phyloP scores from a whole-genome alignment of 2,113 vertebrate genomes.

The Balaeniceps rex region DNA sequence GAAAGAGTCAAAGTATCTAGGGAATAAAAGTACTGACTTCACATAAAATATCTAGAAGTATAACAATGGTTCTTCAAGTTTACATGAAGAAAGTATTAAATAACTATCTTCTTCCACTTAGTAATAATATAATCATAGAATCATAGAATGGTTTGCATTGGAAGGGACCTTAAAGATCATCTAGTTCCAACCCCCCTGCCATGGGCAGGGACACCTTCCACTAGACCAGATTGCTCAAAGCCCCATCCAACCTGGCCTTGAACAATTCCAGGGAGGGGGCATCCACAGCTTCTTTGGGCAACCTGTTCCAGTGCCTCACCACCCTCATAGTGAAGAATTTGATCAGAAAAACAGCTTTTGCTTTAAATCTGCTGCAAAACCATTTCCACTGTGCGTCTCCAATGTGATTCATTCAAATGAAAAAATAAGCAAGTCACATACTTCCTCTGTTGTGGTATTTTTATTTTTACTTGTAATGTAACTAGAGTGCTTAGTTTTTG shows the following conservation, averaged over 20 bases:
- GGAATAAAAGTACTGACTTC: not conserved
- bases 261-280: not conserved
- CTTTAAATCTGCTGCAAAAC: not conserved
- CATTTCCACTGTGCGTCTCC: not conserved
- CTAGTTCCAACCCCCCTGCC: not conserved
- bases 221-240: not conserved
- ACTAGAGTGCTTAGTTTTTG: not conserved
- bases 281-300: not conserved
- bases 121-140: not conserved
- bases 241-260: not conserved
- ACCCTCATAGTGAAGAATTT: not conserved
- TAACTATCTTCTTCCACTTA: not conserved
- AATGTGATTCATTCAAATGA: not conserved
- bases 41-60: not conserved
- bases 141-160: not conserved
- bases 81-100: not conserved
- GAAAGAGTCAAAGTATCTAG: not conserved
- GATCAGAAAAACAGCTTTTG: not conserved
- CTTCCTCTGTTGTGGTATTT: not conserved
- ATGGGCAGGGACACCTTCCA: not conserved
- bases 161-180: not conserved
- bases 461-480: constrained; percentile 7
- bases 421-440: not conserved
- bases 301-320: not conserved
- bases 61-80: not conserved